Conservation (phyloP, 2,888 invertebrate genomes). For the Phyllotreta cruciferae region DNA sequence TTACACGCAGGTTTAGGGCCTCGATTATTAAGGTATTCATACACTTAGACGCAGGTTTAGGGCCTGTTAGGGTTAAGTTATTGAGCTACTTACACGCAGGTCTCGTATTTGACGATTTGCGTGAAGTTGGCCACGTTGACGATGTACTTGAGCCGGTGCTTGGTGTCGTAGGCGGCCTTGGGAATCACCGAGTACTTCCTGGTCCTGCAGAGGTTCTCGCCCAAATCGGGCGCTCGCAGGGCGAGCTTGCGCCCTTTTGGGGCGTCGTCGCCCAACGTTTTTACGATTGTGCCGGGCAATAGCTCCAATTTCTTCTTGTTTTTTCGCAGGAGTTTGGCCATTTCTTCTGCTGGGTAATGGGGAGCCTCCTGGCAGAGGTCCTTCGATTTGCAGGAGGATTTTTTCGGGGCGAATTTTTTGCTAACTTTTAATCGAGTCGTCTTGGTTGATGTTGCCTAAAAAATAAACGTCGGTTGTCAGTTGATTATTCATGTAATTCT, state of each 20-base stretch:
- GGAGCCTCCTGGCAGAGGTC: slow-evolving; percentile 28
- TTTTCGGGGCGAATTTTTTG: slow-evolving; percentile 32
- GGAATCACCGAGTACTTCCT: slow-evolving; percentile 29
- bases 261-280: slow-evolving; percentile 17
- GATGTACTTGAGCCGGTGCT: slow-evolving; percentile 30
- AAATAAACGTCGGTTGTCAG: no score
- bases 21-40: no score
- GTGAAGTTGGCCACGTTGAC: slow-evolving; percentile 34
- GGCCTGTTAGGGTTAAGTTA: no score
- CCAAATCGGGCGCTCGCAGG: slow-evolving; percentile 5
- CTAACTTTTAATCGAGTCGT: no score
- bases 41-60: no score
- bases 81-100: slow-evolving; percentile 37
- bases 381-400: slow-evolving; percentile 18
- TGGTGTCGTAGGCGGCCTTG: slow-evolving; percentile 26
- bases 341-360: slow-evolving; percentile 29
- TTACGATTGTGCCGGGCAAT: slow-evolving; percentile 30
- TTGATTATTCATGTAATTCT: no score
- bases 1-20: no score
- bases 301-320: slow-evolving; percentile 28
- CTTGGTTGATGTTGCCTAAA: no score
- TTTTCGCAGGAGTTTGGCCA: slow-evolving; percentile 22
- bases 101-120: slow-evolving; percentile 34
- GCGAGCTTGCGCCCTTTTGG: slow-evolving; percentile 10
- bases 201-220: slow-evolving; percentile 35